A percentile compares a stretch with the other conserved stretches of the same genome.
Conservation (phyloP, 2,888 invertebrate genomes). For the Mimachlamys varia region DNA sequence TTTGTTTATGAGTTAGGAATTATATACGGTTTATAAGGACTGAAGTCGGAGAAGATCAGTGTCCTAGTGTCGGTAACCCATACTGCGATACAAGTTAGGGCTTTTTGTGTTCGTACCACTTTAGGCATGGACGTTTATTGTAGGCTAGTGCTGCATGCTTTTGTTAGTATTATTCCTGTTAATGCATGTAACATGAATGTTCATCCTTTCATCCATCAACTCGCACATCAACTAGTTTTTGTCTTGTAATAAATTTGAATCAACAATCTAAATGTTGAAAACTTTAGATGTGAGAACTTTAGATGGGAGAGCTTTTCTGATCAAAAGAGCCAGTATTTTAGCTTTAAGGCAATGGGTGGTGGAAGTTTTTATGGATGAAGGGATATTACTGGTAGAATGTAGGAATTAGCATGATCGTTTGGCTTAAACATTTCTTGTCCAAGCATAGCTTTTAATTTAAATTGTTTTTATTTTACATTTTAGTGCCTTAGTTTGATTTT, state of each 20-base stretch:
- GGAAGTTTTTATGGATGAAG: background rate
- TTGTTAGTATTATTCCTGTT: background rate
- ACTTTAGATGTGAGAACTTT: background rate
- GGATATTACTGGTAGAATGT: background rate
- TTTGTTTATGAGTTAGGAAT: background rate
- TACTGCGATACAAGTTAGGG: background rate
- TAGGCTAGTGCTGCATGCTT: slow-evolving; percentile 31
- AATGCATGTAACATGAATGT: background rate
- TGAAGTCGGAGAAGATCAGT: background rate
- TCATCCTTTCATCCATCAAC: background rate
- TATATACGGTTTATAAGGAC: background rate
- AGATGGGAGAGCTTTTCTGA: background rate
- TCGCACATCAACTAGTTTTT: background rate
- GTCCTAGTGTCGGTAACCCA: background rate
- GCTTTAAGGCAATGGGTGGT: background rate
- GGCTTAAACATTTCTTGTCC: background rate
- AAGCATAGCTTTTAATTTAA: too few species aligned
- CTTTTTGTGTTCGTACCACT: background rate
- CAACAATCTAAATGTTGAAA: background rate
- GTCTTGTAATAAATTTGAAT: background rate
- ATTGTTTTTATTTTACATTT: too few species aligned
- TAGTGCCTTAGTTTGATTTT: too few species aligned
- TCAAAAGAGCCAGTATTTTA: too few species aligned
- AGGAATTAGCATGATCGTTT: background rate
- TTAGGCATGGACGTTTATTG: background rate